Conservation (phyloP, 1,140 invertebrate species). For the Drosophila kurseongensis region DNA sequence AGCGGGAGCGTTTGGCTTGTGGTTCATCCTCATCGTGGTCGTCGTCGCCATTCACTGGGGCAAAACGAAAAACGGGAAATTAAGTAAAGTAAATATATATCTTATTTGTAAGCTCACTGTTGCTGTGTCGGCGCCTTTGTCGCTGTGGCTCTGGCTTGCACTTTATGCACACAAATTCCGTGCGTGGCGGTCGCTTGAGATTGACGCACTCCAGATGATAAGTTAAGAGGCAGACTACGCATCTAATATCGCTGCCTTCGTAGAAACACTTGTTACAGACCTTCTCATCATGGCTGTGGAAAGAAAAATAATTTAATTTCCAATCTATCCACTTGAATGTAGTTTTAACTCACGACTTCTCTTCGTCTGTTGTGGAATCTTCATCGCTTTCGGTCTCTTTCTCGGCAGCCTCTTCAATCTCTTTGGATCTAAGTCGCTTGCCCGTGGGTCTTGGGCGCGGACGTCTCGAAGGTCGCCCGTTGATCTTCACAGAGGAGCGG, state of each 20-base stretch:
- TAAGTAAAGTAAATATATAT: not conserved
- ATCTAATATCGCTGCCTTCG: constrained; percentile 73
- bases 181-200: constrained; percentile 62
- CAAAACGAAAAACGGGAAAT: not conserved
- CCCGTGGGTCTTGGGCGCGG: constrained; percentile 20
- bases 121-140: constrained; percentile 44
- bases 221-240: constrained; percentile 55
- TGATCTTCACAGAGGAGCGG: constrained; percentile 18
- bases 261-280: constrained; percentile 70
- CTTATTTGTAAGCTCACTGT: constrained; percentile 48
- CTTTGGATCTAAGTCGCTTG: constrained; percentile 64
- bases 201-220: constrained; percentile 76
- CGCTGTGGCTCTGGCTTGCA: constrained; percentile 60
- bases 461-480: constrained; percentile 21
- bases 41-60: constrained; percentile 50
- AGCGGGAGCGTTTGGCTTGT: constrained; percentile 61
- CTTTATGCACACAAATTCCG: constrained; percentile 63
- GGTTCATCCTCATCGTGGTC: constrained; percentile 66
- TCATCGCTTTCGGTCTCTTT: constrained; percentile 62
- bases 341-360: constrained; percentile 45
- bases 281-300: constrained; percentile 60
- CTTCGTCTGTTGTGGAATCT: constrained; percentile 88
- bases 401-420: constrained; percentile 83
- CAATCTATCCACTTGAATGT: not conserved
- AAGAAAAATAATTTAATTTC: not conserved